Conservation (phyloP, 2,113 vertebrate genomes). For the Halichoerus grypus region DNA sequence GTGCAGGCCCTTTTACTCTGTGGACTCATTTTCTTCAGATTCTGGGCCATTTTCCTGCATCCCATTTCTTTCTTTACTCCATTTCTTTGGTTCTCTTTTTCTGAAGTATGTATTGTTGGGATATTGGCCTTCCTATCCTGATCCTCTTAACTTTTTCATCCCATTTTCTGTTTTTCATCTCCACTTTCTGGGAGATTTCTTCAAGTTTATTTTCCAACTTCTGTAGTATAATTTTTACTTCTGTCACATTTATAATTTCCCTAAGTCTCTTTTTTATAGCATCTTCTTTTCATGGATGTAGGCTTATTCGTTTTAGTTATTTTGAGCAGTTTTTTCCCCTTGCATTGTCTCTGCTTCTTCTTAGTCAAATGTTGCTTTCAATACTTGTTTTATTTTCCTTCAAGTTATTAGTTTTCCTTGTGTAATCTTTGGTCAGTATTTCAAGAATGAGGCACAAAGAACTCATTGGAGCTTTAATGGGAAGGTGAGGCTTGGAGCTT, state of each 20-base stretch:
- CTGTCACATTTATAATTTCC: neutral
- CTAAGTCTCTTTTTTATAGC: neutral
- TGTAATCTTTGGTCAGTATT: neutral
- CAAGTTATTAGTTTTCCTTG: neutral
- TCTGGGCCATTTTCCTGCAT: slow-evolving; percentile 15
- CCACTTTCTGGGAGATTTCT: neutral
- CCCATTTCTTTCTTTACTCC: neutral
- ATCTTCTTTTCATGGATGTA: neutral
- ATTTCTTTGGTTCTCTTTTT: neutral
- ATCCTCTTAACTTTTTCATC: slow-evolving; percentile 18
- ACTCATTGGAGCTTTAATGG: neutral
- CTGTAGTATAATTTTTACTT: neutral
- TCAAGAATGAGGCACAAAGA: neutral
- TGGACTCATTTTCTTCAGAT: slow-evolving; percentile 13
- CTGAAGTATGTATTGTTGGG: neutral
- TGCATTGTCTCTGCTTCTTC: neutral
- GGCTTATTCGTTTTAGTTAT: neutral
- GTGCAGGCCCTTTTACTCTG: neutral
- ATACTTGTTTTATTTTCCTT: slow-evolving; percentile 25
- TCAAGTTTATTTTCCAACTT: neutral
- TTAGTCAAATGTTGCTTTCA: neutral
- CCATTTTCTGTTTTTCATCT: neutral
- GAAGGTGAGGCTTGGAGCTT: neutral
- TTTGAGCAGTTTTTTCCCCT: neutral
- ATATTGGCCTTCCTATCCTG: neutral